phyloP scores from a whole-genome alignment of 2,113 vertebrate genomes.

The Thamnaconus septentrionalis region DNA sequence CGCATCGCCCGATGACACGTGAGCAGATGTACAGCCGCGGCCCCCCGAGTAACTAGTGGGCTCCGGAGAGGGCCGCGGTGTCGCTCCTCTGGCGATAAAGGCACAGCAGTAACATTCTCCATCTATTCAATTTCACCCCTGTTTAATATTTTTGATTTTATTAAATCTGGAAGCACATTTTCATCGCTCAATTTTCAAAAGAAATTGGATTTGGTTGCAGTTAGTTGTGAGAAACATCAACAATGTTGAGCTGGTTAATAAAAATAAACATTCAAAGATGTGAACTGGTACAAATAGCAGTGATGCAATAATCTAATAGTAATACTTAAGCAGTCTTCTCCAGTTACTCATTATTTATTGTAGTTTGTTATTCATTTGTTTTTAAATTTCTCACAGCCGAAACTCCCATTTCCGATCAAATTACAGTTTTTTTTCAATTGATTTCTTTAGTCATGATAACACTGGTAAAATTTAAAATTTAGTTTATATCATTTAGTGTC shows the following conservation, averaged over 20 bases:
- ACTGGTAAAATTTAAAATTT: no score
- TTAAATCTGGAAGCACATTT: background rate
- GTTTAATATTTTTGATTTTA: background rate
- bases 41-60: constrained; percentile 1
- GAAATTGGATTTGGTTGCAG: background rate
- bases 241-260: background rate
- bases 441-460: no score
- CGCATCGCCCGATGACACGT: constrained; percentile 9
- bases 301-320: no score
- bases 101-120: background rate
- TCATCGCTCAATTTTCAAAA: no score
- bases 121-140: background rate
- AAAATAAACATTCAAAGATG: background rate
- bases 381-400: no score
- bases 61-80: constrained; percentile 3
- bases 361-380: no score
- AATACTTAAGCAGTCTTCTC: no score
- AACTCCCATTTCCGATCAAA: no score
- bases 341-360: no score
- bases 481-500: no score
- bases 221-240: background rate
- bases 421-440: no score
- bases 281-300: no score
- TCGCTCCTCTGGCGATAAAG: constrained; percentile 7
- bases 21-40: constrained; percentile 1